These are phyloP conservation scores for Lepidocyrtinus sp. DNA, from an alignment of 2,888 invertebrate genomes.

Conservation along the genomic window DNA sequence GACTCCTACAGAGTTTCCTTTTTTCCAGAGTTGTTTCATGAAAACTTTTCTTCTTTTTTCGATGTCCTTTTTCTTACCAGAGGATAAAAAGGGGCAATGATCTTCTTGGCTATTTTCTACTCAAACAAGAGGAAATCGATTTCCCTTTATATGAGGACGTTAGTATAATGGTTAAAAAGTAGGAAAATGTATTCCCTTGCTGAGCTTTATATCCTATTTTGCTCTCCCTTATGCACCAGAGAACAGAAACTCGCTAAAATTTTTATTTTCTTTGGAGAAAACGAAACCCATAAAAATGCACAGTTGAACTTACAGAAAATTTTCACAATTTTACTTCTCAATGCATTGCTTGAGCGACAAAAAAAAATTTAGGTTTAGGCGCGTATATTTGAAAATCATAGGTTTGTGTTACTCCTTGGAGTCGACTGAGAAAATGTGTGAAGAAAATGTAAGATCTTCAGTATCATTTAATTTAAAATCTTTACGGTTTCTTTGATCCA, in stretches of 20 bases:
- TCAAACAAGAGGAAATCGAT: constrained; percentile 51
- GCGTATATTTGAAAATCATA: too few relatives aligned
- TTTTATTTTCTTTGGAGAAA: too few relatives aligned
- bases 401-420: too few relatives aligned
- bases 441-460: constrained; percentile 35
- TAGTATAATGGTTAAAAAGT: constrained; percentile 20
- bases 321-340: background rate
- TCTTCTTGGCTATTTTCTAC: constrained; percentile 49
- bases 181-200: background rate
- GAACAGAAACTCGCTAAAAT: too few relatives aligned
- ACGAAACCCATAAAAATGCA: background rate
- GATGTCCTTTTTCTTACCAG: background rate
- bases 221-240: background rate
- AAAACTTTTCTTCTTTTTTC: background rate
- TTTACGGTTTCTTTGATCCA: too few relatives aligned
- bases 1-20: background rate
- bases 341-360: too few relatives aligned
- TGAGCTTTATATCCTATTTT: background rate
- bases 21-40: background rate
- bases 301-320: background rate
- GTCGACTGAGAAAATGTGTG: too few relatives aligned
- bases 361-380: constrained; percentile 45
- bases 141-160: constrained; percentile 38
- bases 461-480: too few relatives aligned
- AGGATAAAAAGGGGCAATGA: constrained; percentile 49